Percentiles rank a stretch among this genome's conserved stretches.
Evolutionary conservation across 2,113 vertebrate genomes (phyloP).

Genomic region (Castor canadensis): DNA sequence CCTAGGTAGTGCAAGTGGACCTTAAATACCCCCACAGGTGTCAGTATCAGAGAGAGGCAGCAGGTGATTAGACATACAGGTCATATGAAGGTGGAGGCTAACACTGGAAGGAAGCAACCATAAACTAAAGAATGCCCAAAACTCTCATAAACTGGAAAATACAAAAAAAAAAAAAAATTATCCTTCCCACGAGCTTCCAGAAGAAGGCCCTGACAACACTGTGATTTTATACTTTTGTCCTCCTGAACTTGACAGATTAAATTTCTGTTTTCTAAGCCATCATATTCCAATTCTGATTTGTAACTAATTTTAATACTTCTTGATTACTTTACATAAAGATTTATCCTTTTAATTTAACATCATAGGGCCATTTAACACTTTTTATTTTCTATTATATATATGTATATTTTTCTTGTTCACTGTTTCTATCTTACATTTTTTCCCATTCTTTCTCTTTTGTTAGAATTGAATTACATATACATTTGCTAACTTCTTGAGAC

Average conservation of each 20-base stretch:
- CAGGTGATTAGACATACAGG: neutral
- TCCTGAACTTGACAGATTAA: neutral
- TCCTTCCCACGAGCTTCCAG: neutral
- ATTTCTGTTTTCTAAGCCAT: neutral
- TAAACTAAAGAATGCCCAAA: neutral
- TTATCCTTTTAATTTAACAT: too few species aligned
- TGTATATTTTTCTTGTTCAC: too few species aligned
- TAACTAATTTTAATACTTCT: too few species aligned
- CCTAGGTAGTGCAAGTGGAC: neutral
- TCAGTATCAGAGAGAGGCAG: neutral
- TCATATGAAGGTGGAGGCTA: neutral
- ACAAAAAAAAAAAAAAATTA: neutral
- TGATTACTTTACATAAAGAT: too few species aligned
- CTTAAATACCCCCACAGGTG: neutral
- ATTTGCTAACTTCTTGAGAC: too few species aligned
- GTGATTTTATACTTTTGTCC: neutral
- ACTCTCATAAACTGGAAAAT: neutral
- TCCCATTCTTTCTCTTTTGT: too few species aligned
- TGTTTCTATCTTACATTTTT: too few species aligned
- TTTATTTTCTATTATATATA: too few species aligned
- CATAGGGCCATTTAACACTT: too few species aligned
- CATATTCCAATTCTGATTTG: too few species aligned
- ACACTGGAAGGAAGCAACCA: neutral
- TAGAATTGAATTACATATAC: too few species aligned
- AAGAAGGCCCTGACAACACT: neutral